Percentiles rank a stretch among this genome's conserved stretches.
Evolutionary conservation across 2,888 invertebrate genomes (phyloP).

Genomic region (Ectemnius continuus): DNA sequence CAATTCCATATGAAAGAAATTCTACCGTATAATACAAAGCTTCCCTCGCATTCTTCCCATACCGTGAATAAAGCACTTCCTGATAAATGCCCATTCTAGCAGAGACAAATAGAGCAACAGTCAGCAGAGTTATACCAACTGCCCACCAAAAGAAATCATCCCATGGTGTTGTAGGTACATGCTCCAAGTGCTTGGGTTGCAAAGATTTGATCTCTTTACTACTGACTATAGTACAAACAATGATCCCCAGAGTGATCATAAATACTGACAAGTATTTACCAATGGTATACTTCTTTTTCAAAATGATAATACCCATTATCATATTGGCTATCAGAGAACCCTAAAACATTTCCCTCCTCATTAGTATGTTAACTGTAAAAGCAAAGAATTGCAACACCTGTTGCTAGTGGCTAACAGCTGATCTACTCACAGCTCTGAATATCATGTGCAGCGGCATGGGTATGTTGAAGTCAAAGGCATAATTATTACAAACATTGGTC

Average conservation of each 20-base stretch:
- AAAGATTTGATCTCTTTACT: conserved; percentile 84
- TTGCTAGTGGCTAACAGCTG: background rate
- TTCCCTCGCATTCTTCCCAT: conserved; percentile 95
- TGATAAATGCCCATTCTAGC: conserved; percentile 98
- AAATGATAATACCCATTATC: conserved; percentile 94
- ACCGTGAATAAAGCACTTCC: conserved; percentile 88
- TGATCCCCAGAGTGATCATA: conserved; percentile 96
- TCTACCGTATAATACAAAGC: conserved; percentile 89
- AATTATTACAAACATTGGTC: conserved; percentile 94
- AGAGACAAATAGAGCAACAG: conserved; percentile 93
- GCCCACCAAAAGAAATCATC: conserved; percentile 83
- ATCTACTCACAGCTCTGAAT: conserved; percentile 90
- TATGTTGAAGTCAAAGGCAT: conserved; percentile 97
- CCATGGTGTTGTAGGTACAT: conserved; percentile 71
- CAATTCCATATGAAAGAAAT: background rate
- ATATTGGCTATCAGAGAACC: conserved; percentile 98
- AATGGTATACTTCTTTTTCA: conserved; percentile 89
- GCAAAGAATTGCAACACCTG: too few relatives aligned
- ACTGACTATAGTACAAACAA: conserved; percentile 93
- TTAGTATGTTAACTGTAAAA: too few relatives aligned
- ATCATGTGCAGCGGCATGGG: conserved; percentile 99
- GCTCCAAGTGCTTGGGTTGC: conserved; percentile 73
- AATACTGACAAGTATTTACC: conserved; percentile 94
- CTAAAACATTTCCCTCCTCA: conserved; percentile 77
- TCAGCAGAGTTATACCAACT: conserved; percentile 89